Base-by-base conservation (phyloP, 2,797 vertebrate genomes). In the Antennarius maculatus region DNA sequence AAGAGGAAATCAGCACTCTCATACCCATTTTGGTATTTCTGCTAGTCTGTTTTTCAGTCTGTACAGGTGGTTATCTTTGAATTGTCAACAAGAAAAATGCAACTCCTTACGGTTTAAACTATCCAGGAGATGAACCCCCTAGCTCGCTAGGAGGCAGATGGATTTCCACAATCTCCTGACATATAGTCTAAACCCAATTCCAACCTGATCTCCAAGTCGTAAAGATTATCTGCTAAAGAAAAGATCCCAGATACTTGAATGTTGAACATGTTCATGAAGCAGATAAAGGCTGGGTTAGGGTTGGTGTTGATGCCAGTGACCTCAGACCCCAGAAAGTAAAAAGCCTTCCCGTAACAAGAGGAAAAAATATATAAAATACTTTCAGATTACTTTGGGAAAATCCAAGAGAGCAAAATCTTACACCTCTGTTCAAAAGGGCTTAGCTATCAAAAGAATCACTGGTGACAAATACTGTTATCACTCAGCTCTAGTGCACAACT, bases 301-400 rank as follows among this genome's bases (percentile, higher is more conserved):
- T 34, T 34, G 5, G 31, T 5, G 31, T 34, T 34, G 5, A 34
- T 34, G 31, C 31, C 31, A 4, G 31, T 34, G 31, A 34, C 31
- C 31, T 34, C 31, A 34, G 31, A 34, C 31, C 8, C 31, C 31
- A 34, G 31, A 34, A 8, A 8, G 31, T 34, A 34, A 34, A 34
- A 34, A 34, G 5, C 5, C 5, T 55, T n/a, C 57, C 57, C 41
- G 27, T 17, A 45, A 31, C 37, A 53, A 41, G 9, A 13, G 15
- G 43, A 15, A 45, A 15, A 45, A 3, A 15, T 23, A 15, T 16
- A 2, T 49, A 52, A 71, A 74, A 74, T 66, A 57, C 71, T 84
- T 58, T 12, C 69, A 75, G 61, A 64, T 69, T 61, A 62, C 76
- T 61, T 65, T 64, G 16, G 74, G 29, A 50, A 65, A 46, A 56